Base-by-base conservation (phyloP, 1,140 invertebrate genomes). In the Lordiphosa collinella region DNA sequence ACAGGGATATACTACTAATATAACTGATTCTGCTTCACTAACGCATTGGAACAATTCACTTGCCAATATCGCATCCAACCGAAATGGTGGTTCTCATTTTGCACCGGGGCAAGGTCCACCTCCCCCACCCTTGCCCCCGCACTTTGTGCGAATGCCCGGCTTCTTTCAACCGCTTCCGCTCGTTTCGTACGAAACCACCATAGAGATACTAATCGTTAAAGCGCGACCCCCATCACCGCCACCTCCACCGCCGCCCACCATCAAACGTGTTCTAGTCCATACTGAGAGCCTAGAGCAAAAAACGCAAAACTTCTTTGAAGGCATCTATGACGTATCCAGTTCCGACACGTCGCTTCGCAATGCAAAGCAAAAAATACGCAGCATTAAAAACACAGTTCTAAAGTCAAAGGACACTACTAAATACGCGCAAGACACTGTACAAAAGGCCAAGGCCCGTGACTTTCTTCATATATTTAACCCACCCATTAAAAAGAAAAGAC, bases 131-230 rank as follows among this genome's bases (percentile, higher is more conserved):
- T 47, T 87, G 36, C 87, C 87, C 13, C 87, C 87, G 8, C 62
- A 86, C 46, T 65, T 63, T 55, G 48, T 72, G 38, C 72, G 84
- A 55, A 88, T 89, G 85, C 88, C 88, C 43, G 88, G 88, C 70
- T 89, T 89, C 37, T 88, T 89, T 57, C 71, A 88, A 76, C 88
- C 88, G 60, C 75, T 89, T 56, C 88, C 88, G 63, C 69, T 68
- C 52, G 75, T 89, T 44, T 70, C 87, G 48, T 89, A 89, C 49
- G 88, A 89, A 63, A 87, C 82, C 34, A 82, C 82, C 50, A 74
- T 89, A 41, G 88, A 89, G 71, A 87, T 89, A 61, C 53, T 88
- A 56, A 63, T 89, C 13, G 52, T 87, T 43, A 87, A 88, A 62
- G 54, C 88, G 14, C 59, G 64, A 6, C 86, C 86, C 40, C 85